Evolutionary conservation across 2,888 invertebrate species (phyloP).

Genomic region (Drosophila greeni): DNA sequence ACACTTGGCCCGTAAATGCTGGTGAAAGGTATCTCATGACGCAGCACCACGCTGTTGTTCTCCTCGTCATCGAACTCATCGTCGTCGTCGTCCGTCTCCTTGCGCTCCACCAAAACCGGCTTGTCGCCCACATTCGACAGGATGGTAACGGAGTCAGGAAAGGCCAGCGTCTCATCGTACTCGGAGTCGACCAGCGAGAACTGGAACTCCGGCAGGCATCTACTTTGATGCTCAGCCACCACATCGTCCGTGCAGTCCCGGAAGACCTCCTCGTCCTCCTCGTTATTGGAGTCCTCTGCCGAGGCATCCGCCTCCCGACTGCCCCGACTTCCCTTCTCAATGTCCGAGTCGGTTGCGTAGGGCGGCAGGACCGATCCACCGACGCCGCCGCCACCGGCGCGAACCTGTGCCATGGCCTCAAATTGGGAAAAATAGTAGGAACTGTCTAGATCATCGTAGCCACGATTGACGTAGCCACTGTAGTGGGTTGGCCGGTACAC

Average conservation of each 20-base stretch:
- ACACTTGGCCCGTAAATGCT: conserved; percentile 84
- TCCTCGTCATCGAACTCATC: conserved; percentile 66
- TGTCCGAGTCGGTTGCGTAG: conserved; percentile 33
- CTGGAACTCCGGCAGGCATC: conserved; percentile 81
- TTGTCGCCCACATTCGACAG: conserved; percentile 81
- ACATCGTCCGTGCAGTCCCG: conserved; percentile 55
- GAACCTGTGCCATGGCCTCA: conserved; percentile 61
- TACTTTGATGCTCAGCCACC: conserved; percentile 54
- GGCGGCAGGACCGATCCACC: conserved; percentile 42
- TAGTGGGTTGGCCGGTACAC: conserved; percentile 56
- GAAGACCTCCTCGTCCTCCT: conserved; percentile 30
- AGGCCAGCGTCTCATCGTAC: conserved; percentile 88
- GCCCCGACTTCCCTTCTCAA: conserved; percentile 17
- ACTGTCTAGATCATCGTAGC: conserved; percentile 69
- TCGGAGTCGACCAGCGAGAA: conserved; percentile 84
- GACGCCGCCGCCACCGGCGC: conserved; percentile 3
- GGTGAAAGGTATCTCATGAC: conserved; percentile 82
- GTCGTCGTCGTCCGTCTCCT: conserved; percentile 76
- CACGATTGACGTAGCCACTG: conserved; percentile 64
- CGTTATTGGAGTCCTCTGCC: conserved; percentile 22
- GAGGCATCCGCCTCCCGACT: conserved; percentile 35
- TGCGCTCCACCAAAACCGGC: conserved; percentile 80
- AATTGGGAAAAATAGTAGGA: conserved; percentile 64
- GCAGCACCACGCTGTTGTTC: conserved; percentile 53
- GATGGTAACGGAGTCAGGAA: conserved; percentile 87